phyloP scores from a whole-genome alignment of 2,797 vertebrate species.

The Phylloscopus collybita region DNA sequence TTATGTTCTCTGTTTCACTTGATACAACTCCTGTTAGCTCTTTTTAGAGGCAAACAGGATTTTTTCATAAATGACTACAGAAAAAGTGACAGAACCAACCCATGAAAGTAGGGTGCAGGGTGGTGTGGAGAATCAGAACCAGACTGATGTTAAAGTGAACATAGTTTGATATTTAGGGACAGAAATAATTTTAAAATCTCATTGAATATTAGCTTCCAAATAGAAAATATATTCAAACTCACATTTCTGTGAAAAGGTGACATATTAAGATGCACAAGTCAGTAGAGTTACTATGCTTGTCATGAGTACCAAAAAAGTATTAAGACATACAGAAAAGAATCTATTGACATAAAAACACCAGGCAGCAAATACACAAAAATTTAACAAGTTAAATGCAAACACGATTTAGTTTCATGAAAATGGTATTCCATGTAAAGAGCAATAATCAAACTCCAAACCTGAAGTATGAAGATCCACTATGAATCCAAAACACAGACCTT shows the following conservation, averaged over 20 bases:
- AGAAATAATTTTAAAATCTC: neutral
- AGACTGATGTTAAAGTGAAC: neutral
- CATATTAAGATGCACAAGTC: neutral
- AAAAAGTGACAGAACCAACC: neutral
- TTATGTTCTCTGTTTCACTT: neutral
- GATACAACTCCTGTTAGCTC: neutral
- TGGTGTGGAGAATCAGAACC: neutral
- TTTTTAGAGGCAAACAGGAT: neutral
- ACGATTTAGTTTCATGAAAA: neutral
- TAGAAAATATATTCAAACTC: neutral
- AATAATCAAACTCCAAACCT: neutral
- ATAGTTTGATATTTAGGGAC: neutral
- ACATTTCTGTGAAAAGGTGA: neutral
- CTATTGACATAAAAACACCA: neutral
- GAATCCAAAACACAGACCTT: constrained; percentile 77
- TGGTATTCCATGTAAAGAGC: neutral
- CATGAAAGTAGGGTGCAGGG: neutral
- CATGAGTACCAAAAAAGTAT: neutral
- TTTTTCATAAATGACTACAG: neutral
- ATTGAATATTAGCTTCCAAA: neutral
- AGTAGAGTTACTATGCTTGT: neutral
- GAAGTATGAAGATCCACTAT: neutral
- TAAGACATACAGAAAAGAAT: neutral
- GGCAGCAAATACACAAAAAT: neutral
- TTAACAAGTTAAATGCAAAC: neutral